These are phyloP conservation scores for Coregonus suidteri DNA, from an alignment of 2,797 vertebrate genomes.

Conservation along the genomic window DNA sequence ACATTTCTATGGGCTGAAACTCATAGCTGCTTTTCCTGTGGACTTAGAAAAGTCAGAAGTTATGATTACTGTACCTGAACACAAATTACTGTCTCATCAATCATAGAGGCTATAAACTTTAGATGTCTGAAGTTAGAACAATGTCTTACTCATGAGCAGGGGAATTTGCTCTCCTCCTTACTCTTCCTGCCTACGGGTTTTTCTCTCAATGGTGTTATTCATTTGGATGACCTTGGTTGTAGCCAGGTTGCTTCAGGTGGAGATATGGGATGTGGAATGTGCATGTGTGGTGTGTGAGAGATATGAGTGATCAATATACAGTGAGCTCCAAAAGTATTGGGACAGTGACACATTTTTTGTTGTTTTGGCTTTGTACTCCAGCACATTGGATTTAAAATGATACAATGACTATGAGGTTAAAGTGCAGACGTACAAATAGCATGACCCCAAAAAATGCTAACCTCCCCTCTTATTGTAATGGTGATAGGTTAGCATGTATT, in stretches of 20 bases:
- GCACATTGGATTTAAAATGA: too few relatives aligned
- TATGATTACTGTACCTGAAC: conserved; percentile 47
- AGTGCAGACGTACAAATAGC: background rate
- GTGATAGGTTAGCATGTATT: too few relatives aligned
- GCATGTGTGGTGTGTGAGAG: conserved; percentile 1
- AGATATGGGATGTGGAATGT: conserved; percentile 25
- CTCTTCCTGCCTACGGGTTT: background rate
- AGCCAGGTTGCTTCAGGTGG: conserved; percentile 38
- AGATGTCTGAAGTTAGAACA: conserved; percentile 44
- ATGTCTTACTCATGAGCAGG: conserved; percentile 16
- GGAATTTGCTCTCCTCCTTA: conserved; percentile 33
- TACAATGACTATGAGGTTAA: too few relatives aligned
- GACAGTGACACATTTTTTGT: too few relatives aligned
- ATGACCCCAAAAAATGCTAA: background rate
- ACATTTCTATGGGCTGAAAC: conserved; percentile 29
- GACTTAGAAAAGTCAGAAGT: too few relatives aligned
- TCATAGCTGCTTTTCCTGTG: conserved; percentile 29
- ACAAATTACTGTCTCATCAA: conserved; percentile 58
- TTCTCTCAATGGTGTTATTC: conserved; percentile 23
- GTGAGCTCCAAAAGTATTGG: too few relatives aligned
- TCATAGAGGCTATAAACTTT: conserved; percentile 47
- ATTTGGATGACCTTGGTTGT: conserved; percentile 17
- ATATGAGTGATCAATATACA: background rate
- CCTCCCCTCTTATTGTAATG: too few relatives aligned
- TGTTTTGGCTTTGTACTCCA: too few relatives aligned